Percentiles rank a stretch among this genome's conserved stretches.
Conservation (phyloP, 2,888 invertebrate species). For the Auanema freiburgensis region DNA sequence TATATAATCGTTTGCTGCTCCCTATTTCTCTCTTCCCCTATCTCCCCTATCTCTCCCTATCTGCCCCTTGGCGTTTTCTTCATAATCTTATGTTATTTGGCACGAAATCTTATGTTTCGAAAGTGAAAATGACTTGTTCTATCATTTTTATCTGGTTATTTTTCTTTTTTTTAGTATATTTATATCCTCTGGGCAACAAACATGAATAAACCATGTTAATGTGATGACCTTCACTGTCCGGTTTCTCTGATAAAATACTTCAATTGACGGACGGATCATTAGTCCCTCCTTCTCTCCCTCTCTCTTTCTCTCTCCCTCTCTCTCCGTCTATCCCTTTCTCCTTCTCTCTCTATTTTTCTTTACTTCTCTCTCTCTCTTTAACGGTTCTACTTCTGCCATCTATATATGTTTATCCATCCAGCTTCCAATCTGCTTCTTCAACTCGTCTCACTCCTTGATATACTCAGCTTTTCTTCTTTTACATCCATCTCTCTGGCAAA, state of each 20-base stretch:
- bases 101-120: too few species aligned
- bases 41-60: too few species aligned
- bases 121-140: neutral
- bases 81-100: too few species aligned
- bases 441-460: neutral
- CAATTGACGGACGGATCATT: neutral
- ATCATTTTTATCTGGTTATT: constrained; percentile 2
- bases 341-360: neutral
- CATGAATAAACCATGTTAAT: too few species aligned
- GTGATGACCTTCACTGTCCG: too few species aligned
- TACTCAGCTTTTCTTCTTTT: neutral
- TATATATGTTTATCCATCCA: too few species aligned
- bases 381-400: too few species aligned
- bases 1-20: too few species aligned
- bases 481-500: too few species aligned
- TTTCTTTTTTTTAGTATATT: constrained; percentile 4
- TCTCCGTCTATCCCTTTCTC: constrained; percentile 12
- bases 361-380: neutral
- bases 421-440: neutral
- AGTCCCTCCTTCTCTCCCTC: constrained; percentile 13
- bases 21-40: too few species aligned
- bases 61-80: too few species aligned
- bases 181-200: too few species aligned
- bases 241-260: neutral
- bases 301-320: constrained; percentile 15